Evolutionary conservation across 2,113 vertebrate genomes (phyloP).

Genomic region (Psilopogon haemacephalus): DNA sequence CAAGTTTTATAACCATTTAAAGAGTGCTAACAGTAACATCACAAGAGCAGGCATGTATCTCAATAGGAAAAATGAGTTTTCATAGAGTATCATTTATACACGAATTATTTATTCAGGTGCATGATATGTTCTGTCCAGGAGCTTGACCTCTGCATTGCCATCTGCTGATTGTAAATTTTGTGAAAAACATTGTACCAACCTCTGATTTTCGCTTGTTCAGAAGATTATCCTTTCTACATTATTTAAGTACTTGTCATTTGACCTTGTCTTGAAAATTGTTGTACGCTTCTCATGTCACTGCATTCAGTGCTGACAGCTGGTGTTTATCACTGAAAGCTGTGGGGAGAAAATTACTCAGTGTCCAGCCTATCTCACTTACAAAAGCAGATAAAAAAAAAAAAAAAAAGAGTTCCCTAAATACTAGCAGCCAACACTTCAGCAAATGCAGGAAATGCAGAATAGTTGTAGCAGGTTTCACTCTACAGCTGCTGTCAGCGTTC

Average conservation of each 20-base stretch:
- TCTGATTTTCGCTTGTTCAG: conserved; percentile 47
- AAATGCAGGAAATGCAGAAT: neutral
- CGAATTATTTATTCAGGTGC: conserved; percentile 44
- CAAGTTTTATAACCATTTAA: neutral
- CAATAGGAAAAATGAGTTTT: conserved; percentile 7
- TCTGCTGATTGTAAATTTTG: conserved; percentile 50
- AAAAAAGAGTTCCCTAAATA: conserved; percentile 35
- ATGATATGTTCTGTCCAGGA: neutral
- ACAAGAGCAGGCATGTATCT: neutral
- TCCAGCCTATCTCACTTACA: neutral
- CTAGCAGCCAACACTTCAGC: neutral
- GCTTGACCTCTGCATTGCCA: conserved; percentile 47
- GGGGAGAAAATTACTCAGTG: conserved; percentile 18
- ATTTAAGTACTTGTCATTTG: conserved; percentile 64
- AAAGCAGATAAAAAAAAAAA: conserved; percentile 31
- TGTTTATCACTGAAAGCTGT: conserved; percentile 56
- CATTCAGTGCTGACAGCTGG: conserved; percentile 58
- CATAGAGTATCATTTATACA: neutral
- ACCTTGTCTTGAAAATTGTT: conserved; percentile 59
- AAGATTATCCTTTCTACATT: conserved; percentile 56
- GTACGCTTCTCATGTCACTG: conserved; percentile 31
- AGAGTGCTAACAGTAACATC: neutral
- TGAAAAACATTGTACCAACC: neutral
- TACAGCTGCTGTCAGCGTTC: conserved; percentile 12
- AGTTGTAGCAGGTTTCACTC: neutral